Conservation (phyloP, 2,888 invertebrate genomes). For the Pterostichus niger region DNA sequence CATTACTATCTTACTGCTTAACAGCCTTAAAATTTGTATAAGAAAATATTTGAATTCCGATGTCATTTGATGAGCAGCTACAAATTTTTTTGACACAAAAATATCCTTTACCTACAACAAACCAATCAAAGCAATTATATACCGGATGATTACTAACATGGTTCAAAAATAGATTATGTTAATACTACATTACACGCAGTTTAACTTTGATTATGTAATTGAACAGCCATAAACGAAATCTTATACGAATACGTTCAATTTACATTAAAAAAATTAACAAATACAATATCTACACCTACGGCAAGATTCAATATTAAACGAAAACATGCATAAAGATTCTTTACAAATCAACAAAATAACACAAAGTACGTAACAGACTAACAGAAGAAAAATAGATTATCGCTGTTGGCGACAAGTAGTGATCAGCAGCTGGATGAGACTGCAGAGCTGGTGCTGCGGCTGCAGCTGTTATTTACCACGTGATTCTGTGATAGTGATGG, state of each 20-base stretch:
- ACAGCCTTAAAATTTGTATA: conserved; percentile 13
- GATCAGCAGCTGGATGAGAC: conserved; percentile 22
- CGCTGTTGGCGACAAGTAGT: conserved; percentile 20
- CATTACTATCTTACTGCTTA: conserved; percentile 5
- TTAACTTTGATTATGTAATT: conserved; percentile 3
- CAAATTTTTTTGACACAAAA: conserved; percentile 46
- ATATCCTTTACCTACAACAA: conserved; percentile 19
- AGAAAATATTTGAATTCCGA: conserved; percentile 25
- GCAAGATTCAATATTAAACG: conserved; percentile 21
- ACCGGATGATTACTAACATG: conserved; percentile 33
- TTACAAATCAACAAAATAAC: conserved; percentile 17
- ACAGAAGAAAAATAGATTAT: conserved; percentile 9
- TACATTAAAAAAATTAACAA: neutral
- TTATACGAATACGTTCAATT: neutral
- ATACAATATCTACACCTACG: conserved; percentile 13
- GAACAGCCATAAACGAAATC: neutral
- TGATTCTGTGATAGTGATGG: conserved; percentile 77
- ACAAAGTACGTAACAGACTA: neutral
- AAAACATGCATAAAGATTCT: conserved; percentile 33
- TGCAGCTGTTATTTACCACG: conserved; percentile 77
- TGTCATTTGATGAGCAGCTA: conserved; percentile 24
- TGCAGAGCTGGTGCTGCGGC: conserved; percentile 65
- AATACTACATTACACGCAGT: conserved; percentile 1
- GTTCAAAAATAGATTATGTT: conserved; percentile 12
- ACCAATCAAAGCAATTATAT: conserved; percentile 45